Percentiles rank a stretch among this genome's conserved stretches.
These are phyloP conservation scores for Diogma glabrata DNA, from an alignment of 2,888 invertebrate genomes.

Conservation along the genomic window DNA sequence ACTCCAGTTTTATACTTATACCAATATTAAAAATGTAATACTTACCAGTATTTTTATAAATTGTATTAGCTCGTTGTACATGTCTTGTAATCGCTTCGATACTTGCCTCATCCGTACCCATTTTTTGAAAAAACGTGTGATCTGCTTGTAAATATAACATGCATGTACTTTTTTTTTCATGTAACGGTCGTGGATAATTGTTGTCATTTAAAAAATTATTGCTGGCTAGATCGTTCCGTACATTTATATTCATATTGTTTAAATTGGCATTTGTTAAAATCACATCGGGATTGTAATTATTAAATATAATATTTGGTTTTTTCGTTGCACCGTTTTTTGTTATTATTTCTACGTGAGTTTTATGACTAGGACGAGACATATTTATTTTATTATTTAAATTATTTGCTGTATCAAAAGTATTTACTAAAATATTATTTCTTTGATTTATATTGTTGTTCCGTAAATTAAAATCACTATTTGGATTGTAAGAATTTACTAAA, in stretches of 20 bases:
- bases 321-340: constrained; percentile 53
- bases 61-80: constrained; percentile 84
- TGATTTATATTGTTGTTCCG: constrained; percentile 18
- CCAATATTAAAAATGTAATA: too few relatives aligned
- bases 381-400: constrained; percentile 18
- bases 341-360: constrained; percentile 54
- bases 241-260: constrained; percentile 18
- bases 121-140: constrained; percentile 90
- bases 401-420: constrained; percentile 13
- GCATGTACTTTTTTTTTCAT: constrained; percentile 82
- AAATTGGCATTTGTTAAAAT: constrained; percentile 24
- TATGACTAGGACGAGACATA: constrained; percentile 47
- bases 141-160: constrained; percentile 93
- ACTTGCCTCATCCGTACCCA: constrained; percentile 87
- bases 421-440: constrained; percentile 17
- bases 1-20: too few relatives aligned
- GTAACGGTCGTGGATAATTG: constrained; percentile 31
- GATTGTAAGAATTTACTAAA: constrained; percentile 35
- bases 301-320: constrained; percentile 50
- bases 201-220: constrained; percentile 18
- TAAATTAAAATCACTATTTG: constrained; percentile 24
- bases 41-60: constrained; percentile 73
- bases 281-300: constrained; percentile 41
- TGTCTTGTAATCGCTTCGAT: constrained; percentile 92
- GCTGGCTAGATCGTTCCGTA: constrained; percentile 19